phyloP scores from a whole-genome alignment of 2,888 invertebrate species.

The Gibbula magus region DNA sequence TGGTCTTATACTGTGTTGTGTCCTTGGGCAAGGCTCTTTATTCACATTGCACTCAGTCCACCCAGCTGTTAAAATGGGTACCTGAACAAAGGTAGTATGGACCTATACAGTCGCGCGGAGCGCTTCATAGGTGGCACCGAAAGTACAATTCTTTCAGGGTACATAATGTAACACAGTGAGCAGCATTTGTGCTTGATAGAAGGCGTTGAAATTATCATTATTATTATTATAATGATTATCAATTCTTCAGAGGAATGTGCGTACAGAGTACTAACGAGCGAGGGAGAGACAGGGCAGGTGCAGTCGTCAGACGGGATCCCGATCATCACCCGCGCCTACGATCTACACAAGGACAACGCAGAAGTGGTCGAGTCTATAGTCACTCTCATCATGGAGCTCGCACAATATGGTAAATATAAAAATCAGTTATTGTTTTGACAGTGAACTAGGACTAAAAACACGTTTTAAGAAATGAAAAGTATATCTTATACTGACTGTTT shows the following conservation, averaged over 20 bases:
- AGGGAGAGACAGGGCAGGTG: conserved; percentile 51
- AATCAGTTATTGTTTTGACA: neutral
- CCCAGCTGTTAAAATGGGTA: no score
- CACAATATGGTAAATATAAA: conserved; percentile 67
- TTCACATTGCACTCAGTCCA: no score
- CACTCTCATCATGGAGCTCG: conserved; percentile 68
- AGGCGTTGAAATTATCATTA: no score
- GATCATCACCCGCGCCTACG: conserved; percentile 66
- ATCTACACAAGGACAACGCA: conserved; percentile 71
- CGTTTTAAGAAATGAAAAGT: neutral
- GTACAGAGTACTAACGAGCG: conserved; percentile 67
- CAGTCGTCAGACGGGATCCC: conserved; percentile 63
- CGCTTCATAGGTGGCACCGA: no score
- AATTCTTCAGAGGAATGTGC: conserved; percentile 70
- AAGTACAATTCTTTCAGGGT: no score
- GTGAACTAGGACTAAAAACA: neutral
- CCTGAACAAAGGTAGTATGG: no score
- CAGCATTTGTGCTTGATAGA: no score
- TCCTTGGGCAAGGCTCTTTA: no score
- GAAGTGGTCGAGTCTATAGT: conserved; percentile 72
- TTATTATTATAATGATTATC: no score
- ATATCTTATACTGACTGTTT: neutral
- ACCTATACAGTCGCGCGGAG: no score
- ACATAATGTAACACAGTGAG: no score
- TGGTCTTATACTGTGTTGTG: no score